Conservation (phyloP, 2,888 invertebrate species). For the Aphelenchoides bicaudatus region DNA sequence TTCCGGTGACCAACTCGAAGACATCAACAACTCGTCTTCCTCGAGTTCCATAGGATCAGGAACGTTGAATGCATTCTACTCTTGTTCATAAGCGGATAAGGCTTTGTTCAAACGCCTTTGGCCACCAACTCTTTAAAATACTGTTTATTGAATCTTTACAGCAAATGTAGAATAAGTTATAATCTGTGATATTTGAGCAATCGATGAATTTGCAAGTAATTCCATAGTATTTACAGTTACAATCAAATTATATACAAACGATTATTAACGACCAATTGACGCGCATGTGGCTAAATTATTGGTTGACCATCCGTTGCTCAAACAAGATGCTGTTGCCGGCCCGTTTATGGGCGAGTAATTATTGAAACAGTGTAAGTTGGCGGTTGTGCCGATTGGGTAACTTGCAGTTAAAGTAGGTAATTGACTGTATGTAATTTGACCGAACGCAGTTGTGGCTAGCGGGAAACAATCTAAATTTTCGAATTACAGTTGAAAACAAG, state of each 20-base stretch:
- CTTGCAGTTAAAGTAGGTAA: conserved; percentile 19
- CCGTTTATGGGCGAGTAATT: conserved; percentile 33
- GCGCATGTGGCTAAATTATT: too few relatives aligned
- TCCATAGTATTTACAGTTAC: neutral
- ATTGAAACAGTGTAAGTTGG: conserved; percentile 33
- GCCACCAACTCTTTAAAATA: too few relatives aligned
- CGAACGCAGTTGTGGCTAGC: conserved; percentile 21
- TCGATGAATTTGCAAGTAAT: too few relatives aligned
- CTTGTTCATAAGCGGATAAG: conserved; percentile 2
- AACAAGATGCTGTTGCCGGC: conserved; percentile 27
- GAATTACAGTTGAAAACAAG: neutral
- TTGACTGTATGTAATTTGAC: conserved; percentile 19
- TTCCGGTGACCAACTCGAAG: conserved; percentile 14
- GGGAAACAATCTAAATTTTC: conserved; percentile 16
- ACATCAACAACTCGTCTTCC: conserved; percentile 1
- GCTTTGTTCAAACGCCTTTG: conserved; percentile 1
- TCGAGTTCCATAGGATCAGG: conserved; percentile 1
- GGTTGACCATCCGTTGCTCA: conserved; percentile 27
- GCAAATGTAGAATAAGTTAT: too few relatives aligned
- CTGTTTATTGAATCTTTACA: neutral
- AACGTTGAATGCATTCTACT: conserved; percentile 1
- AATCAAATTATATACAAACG: neutral
- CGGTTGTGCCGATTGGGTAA: conserved; percentile 27
- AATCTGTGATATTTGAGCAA: too few relatives aligned
- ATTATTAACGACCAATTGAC: conserved; percentile 5